Percentiles rank a stretch among this genome's conserved stretches.
phyloP scores from a whole-genome alignment of 2,888 invertebrate genomes.

The Zaprionus bogoriensis region DNA sequence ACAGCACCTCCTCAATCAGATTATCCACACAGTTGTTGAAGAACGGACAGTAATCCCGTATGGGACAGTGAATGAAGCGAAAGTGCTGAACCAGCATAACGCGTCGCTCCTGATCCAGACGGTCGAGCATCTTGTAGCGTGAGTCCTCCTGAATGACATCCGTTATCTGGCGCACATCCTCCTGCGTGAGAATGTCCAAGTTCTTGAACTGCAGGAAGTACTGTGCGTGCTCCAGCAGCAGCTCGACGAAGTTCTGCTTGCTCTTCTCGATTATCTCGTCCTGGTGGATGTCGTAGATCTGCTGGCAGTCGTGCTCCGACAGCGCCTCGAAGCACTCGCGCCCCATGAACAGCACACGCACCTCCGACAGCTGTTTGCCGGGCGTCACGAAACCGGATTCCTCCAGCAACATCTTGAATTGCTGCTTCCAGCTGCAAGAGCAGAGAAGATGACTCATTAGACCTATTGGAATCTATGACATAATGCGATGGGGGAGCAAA shows the following conservation, averaged over 20 bases:
- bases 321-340: conserved; percentile 96
- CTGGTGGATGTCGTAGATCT: conserved; percentile 97
- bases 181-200: conserved; percentile 95
- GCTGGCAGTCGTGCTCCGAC: conserved; percentile 93
- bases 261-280: conserved; percentile 94
- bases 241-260: conserved; percentile 95
- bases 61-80: conserved; percentile 97
- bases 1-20: conserved; percentile 86
- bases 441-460: background rate
- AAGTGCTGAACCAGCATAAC: conserved; percentile 97
- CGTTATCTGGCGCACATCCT: conserved; percentile 96
- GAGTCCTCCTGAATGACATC: conserved; percentile 96
- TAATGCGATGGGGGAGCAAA: background rate
- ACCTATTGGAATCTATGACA: background rate
- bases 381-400: conserved; percentile 97
- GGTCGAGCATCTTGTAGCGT: conserved; percentile 96
- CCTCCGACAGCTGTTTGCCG: conserved; percentile 95
- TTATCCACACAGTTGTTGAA: conserved; percentile 92
- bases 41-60: conserved; percentile 96
- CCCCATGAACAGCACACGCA: conserved; percentile 95
- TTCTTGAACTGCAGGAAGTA: conserved; percentile 96
- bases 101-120: conserved; percentile 96
- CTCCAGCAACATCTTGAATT: conserved; percentile 95
- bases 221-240: conserved; percentile 95
- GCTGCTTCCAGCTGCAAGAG: conserved; percentile 91